These are phyloP conservation scores for Blastobasis adustella DNA, from an alignment of 2,888 invertebrate genomes.

Conservation along the genomic window DNA sequence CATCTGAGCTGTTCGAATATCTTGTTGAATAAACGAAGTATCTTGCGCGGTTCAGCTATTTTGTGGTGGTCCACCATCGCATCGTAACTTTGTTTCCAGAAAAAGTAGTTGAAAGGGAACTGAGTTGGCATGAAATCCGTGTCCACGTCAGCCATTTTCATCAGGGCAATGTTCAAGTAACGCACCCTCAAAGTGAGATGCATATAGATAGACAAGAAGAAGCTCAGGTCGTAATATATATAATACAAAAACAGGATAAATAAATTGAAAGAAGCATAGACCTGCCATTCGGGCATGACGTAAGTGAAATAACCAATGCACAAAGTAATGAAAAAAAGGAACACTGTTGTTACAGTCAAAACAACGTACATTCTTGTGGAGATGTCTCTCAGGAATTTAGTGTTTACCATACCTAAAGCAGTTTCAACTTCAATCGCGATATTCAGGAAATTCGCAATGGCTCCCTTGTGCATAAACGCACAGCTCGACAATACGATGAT, in stretches of 20 bases:
- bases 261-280: no score
- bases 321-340: no score
- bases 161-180: slow-evolving; percentile 45
- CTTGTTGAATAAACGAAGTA: slow-evolving; percentile 27
- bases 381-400: slow-evolving; percentile 41
- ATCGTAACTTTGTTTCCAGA: slow-evolving; percentile 40
- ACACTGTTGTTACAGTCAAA: slow-evolving; percentile 1
- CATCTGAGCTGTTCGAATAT: slow-evolving; percentile 29
- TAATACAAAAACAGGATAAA: slow-evolving; percentile 32
- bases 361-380: slow-evolving; percentile 17
- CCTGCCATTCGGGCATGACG: no score
- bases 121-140: slow-evolving; percentile 35
- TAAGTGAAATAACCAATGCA: no score
- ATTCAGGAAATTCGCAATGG: slow-evolving; percentile 28
- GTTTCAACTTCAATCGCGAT: slow-evolving; percentile 38
- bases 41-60: slow-evolving; percentile 24
- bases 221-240: slow-evolving; percentile 32
- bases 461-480: slow-evolving; percentile 27
- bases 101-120: slow-evolving; percentile 29
- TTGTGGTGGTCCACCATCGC: slow-evolving; percentile 32
- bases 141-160: slow-evolving; percentile 38
- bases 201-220: slow-evolving; percentile 23
- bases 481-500: slow-evolving; percentile 31
- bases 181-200: slow-evolving; percentile 33
- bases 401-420: slow-evolving; percentile 39